Evolutionary conservation across 92 coral and sea anemone genomes (phyloP).

Genomic region (Scolanthus callimorphus): DNA sequence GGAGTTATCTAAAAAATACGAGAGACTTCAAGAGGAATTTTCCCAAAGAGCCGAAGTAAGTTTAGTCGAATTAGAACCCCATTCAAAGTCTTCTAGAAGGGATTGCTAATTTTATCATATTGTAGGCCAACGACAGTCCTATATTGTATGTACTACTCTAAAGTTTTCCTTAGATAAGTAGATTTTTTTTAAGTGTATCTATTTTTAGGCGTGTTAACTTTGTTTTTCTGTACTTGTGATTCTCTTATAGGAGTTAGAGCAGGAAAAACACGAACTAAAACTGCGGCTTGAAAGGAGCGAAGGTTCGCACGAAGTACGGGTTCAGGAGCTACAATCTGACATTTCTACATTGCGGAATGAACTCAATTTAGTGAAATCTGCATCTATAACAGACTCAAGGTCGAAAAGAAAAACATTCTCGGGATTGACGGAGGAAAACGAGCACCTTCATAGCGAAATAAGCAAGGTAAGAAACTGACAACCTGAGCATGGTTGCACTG

Average conservation of each 20-base stretch:
- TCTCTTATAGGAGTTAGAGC: slow-evolving; percentile 68
- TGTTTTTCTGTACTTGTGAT: too few relatives aligned
- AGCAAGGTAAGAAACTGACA: slow-evolving; percentile 65
- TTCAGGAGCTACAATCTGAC: slow-evolving; percentile 81
- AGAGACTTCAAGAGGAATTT: slow-evolving; percentile 77
- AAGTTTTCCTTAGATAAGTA: too few relatives aligned
- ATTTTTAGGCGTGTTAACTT: too few relatives aligned
- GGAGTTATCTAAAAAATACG: slow-evolving; percentile 80
- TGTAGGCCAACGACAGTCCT: too few relatives aligned
- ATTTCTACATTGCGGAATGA: slow-evolving; percentile 76
- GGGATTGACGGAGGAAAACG: slow-evolving; percentile 83
- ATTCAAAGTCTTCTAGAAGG: too few relatives aligned
- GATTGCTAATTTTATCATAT: too few relatives aligned
- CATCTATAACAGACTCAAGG: slow-evolving; percentile 71
- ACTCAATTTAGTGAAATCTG: slow-evolving; percentile 68
- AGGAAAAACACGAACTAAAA: slow-evolving; percentile 81
- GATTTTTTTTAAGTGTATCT: too few relatives aligned
- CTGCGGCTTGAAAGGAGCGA: slow-evolving; percentile 79
- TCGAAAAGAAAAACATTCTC: slow-evolving; percentile 68
- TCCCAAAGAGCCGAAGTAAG: slow-evolving; percentile 80
- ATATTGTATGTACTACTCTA: too few relatives aligned
- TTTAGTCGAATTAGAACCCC: too few relatives aligned
- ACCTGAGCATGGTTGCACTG: too few relatives aligned
- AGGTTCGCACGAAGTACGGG: slow-evolving; percentile 74
- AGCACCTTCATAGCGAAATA: slow-evolving; percentile 73